These are phyloP conservation scores for Astur gentilis DNA, from an alignment of 2,113 vertebrate species.

Conservation along the genomic window DNA sequence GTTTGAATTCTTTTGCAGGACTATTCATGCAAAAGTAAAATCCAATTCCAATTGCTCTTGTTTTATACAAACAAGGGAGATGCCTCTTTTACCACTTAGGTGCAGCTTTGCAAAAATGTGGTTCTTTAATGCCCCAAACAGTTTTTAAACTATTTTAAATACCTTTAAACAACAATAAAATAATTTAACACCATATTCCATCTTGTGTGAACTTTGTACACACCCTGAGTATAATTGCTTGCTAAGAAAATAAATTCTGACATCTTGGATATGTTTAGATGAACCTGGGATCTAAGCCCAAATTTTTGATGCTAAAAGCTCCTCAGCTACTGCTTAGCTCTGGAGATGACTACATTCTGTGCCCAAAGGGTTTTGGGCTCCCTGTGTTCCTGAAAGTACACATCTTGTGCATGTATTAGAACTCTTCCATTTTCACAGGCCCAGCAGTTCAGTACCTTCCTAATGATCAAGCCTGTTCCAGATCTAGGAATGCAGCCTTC, in stretches of 20 bases:
- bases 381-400: not conserved
- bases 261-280: not conserved
- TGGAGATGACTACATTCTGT: not conserved
- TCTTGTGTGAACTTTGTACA: not conserved
- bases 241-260: not conserved
- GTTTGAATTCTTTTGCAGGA: not conserved
- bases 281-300: not conserved
- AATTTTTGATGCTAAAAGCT: not conserved
- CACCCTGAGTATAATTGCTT: not conserved
- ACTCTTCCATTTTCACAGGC: not conserved
- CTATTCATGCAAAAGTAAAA: not conserved
- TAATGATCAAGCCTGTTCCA: not conserved
- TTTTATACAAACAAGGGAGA: not conserved
- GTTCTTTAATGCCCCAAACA: not conserved
- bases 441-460: not conserved
- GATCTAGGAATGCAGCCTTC: not conserved
- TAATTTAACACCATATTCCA: not conserved
- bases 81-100: not conserved
- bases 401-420: not conserved
- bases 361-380: not conserved
- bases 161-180: not conserved
- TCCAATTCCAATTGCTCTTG: not conserved
- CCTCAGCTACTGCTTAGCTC: not conserved
- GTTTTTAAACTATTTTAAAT: not conserved
- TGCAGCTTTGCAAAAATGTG: not conserved